These are phyloP conservation scores for Odontocolon sp. DNA, from an alignment of 2,888 invertebrate genomes.

Conservation along the genomic window DNA sequence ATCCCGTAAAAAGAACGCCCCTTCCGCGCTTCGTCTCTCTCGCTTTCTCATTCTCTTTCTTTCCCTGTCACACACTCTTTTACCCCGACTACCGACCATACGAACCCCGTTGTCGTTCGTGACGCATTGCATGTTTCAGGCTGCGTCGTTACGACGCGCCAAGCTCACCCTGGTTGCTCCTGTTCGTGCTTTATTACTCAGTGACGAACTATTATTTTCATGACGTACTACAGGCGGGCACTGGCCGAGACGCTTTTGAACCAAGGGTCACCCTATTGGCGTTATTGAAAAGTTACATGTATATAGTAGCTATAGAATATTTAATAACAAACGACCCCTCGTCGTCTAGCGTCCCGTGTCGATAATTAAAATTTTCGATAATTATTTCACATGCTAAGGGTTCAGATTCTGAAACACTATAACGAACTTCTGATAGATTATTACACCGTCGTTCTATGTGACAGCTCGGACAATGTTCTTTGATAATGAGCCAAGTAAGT, in stretches of 20 bases:
- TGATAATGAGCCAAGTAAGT: neutral
- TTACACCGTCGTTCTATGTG: neutral
- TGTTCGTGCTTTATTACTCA: conserved; percentile 38
- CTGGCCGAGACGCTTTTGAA: neutral
- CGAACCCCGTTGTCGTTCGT: conserved; percentile 51
- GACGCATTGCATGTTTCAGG: conserved; percentile 58
- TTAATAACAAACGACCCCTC: neutral
- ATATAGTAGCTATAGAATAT: neutral
- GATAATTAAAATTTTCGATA: conserved; percentile 55
- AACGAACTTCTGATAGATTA: neutral
- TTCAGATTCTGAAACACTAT: no score
- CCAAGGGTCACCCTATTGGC: neutral
- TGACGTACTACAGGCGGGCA: conserved; percentile 2
- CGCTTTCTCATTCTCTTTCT: conserved; percentile 19
- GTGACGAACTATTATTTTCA: conserved; percentile 30
- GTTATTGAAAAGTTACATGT: conserved; percentile 5
- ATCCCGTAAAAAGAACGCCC: conserved; percentile 69
- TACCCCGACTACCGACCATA: conserved; percentile 34
- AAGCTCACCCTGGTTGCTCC: conserved; percentile 35
- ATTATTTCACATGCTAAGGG: conserved; percentile 2
- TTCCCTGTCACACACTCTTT: conserved; percentile 56
- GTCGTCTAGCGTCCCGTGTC: neutral
- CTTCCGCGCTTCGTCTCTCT: conserved; percentile 33
- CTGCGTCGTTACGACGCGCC: conserved; percentile 53
- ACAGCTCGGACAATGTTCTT: neutral